Evolutionary conservation across 1,140 invertebrate genomes (phyloP).

Genomic region (Drosophila sproati): DNA sequence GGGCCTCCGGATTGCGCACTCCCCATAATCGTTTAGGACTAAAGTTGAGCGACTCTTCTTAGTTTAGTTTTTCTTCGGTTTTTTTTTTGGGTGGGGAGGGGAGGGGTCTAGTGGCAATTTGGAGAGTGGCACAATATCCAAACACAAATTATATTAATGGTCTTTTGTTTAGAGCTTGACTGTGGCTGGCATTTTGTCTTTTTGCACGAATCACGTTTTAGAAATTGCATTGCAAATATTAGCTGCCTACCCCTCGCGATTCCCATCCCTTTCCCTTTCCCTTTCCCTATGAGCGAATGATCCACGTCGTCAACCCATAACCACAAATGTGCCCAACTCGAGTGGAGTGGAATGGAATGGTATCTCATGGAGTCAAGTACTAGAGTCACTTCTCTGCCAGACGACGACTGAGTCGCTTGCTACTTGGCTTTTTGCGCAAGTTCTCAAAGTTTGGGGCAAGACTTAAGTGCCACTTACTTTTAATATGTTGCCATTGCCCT

Average conservation of each 20-base stretch:
- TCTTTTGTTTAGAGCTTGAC: slow-evolving; percentile 57
- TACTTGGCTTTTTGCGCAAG: slow-evolving; percentile 63
- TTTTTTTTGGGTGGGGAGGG: no score
- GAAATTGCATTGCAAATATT: slow-evolving; percentile 74
- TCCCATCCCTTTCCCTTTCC: neutral
- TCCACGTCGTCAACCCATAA: slow-evolving; percentile 36
- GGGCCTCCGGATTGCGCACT: slow-evolving; percentile 38
- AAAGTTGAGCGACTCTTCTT: slow-evolving; percentile 14
- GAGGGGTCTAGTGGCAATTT: slow-evolving; percentile 30
- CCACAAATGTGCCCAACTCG: slow-evolving; percentile 39
- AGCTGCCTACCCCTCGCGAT: neutral
- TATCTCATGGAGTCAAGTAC: slow-evolving; percentile 12
- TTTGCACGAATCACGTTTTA: slow-evolving; percentile 79
- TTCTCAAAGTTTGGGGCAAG: slow-evolving; percentile 58
- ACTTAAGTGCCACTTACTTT: slow-evolving; percentile 70
- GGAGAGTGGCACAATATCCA: slow-evolving; percentile 59
- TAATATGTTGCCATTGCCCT: slow-evolving; percentile 67
- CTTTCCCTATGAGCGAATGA: slow-evolving; percentile 22
- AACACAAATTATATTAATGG: slow-evolving; percentile 79
- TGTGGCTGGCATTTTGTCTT: slow-evolving; percentile 66
- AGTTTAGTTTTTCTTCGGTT: slow-evolving; percentile 4
- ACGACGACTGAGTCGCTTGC: slow-evolving; percentile 38
- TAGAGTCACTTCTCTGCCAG: slow-evolving; percentile 56
- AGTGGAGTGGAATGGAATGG: neutral
- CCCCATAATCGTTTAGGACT: slow-evolving; percentile 70